A percentile compares a stretch with the other conserved stretches of the same genome.
These are phyloP conservation scores for Oplegnathus fasciatus DNA, from an alignment of 2,113 vertebrate genomes.

Conservation along the genomic window DNA sequence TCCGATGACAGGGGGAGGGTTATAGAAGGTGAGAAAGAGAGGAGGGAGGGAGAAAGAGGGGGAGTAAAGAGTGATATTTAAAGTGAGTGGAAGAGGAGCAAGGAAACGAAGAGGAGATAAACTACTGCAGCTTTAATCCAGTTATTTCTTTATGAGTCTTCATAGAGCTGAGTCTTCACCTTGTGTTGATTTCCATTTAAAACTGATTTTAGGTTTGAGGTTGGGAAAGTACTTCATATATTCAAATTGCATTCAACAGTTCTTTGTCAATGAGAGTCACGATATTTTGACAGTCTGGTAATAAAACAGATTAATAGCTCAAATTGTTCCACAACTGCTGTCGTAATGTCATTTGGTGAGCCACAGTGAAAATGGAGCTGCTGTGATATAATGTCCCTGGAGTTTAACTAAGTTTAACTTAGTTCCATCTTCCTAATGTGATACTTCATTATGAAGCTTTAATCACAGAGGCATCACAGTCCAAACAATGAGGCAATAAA, in stretches of 20 bases:
- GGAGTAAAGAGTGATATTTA: constrained; percentile 37
- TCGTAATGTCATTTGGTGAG: constrained; percentile 61
- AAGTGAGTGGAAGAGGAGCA: constrained; percentile 16
- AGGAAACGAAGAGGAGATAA: constrained; percentile 36
- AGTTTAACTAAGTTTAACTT: constrained; percentile 70
- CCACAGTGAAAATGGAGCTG: constrained; percentile 41
- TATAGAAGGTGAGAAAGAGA: neutral
- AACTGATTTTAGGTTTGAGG: constrained; percentile 37
- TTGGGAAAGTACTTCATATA: constrained; percentile 44
- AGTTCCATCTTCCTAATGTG: constrained; percentile 71
- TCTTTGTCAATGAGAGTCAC: constrained; percentile 52
- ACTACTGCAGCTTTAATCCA: constrained; percentile 46
- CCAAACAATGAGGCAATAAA: constrained; percentile 74
- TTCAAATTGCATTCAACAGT: constrained; percentile 59
- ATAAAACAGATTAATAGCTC: constrained; percentile 72
- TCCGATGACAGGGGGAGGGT: constrained; percentile 1
- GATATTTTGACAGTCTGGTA: constrained; percentile 58
- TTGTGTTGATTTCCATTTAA: constrained; percentile 34
- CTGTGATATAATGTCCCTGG: constrained; percentile 42
- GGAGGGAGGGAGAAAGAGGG: neutral
- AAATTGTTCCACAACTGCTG: constrained; percentile 63
- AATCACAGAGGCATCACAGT: constrained; percentile 68
- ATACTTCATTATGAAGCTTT: constrained; percentile 76
- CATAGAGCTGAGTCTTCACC: constrained; percentile 27
- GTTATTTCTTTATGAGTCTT: constrained; percentile 65